Evolutionary conservation across 2,888 invertebrate species (phyloP), one percentile per base, ranked within the genome.

Genomic region (Lepas anatifera): DNA sequence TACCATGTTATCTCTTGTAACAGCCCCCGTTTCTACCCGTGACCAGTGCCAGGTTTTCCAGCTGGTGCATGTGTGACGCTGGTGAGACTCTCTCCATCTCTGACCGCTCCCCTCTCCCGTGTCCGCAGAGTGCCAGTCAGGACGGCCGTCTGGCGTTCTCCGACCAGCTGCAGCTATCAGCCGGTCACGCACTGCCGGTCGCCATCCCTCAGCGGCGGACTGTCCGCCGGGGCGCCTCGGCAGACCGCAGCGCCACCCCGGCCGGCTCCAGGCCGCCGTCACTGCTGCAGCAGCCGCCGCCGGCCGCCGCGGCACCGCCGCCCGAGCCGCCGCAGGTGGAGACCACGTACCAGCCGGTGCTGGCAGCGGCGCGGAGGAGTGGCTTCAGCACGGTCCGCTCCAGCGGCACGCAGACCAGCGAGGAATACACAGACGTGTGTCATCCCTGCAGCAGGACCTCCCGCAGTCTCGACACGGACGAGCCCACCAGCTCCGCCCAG

Each of bases 341-440:
- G 66, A 37, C 66, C 16, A 39, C 39, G 4, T 41, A 41, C 66
- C 66, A 37, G 66, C 66, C 37, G 39, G 39, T 25, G 27, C 25
- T 25, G 64, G n/a, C 7, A 4, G 64, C n/a, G n/a, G 16, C 39
- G 39, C 39, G 66, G 27, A 11, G n/a, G 10, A 29, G 25, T 7
- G 25, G 13, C 27, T 39, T 25, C 66, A 27, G 27, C 39, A 66
- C 66, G 3, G 7, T 66, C 39, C 66, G 66, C n/a, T 66, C 66
- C 13, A 66, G 41, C 39, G 66, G 66, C 25, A 66, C 66, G 3
- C 66, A 66, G 39, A 66, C 66, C 25, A 66, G 66, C 27, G 66
- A 66, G 25, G 66, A 66, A 27, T 66, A 66, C 39, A 66, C 66
- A 27, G 66, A 66, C 39, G 66, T 66, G 27, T 66, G 66, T 16